Conservation (phyloP, 1,140 invertebrate species). For the Augochlora pura region DNA sequence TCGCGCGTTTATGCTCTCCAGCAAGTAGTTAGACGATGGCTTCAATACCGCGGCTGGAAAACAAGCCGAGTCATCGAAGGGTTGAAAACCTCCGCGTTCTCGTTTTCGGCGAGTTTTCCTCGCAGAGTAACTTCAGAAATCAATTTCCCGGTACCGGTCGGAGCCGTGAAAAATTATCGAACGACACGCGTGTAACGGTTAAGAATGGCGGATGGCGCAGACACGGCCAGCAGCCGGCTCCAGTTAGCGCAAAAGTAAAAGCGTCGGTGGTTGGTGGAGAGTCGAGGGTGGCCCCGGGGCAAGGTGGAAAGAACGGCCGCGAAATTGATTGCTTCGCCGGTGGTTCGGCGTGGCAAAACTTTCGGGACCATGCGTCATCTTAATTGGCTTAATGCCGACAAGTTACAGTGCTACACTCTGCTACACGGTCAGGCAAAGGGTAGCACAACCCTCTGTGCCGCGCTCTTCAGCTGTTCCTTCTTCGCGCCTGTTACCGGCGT, state of each 20-base stretch:
- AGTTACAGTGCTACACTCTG: slow-evolving; percentile 64
- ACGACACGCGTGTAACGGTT: neutral
- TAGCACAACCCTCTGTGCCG: slow-evolving; percentile 1
- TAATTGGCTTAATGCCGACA: slow-evolving; percentile 77
- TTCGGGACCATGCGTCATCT: slow-evolving; percentile 72
- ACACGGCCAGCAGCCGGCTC: neutral
- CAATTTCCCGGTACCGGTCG: slow-evolving; percentile 23
- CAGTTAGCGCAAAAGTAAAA: slow-evolving; percentile 14
- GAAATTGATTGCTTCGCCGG: slow-evolving; percentile 68
- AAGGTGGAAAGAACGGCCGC: slow-evolving; percentile 47
- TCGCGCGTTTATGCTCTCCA: too few relatives aligned
- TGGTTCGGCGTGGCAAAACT: slow-evolving; percentile 63
- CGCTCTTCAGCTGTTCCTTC: neutral
- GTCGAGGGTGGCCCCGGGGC: neutral
- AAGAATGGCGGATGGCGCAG: slow-evolving; percentile 8
- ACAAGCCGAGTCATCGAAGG: too few relatives aligned
- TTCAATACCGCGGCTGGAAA: too few relatives aligned
- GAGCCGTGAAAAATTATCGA: slow-evolving; percentile 55
- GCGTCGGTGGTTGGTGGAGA: neutral
- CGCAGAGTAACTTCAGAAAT: slow-evolving; percentile 36
- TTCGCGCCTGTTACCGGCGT: neutral
- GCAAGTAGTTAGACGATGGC: too few relatives aligned
- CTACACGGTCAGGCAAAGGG: slow-evolving; percentile 15
- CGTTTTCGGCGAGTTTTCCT: too few relatives aligned
- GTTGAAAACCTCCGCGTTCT: too few relatives aligned